A percentile compares a stretch with the other conserved stretches of the same genome.
Evolutionary conservation across 2,888 invertebrate genomes (phyloP).

Genomic region (Folsomia candida): DNA sequence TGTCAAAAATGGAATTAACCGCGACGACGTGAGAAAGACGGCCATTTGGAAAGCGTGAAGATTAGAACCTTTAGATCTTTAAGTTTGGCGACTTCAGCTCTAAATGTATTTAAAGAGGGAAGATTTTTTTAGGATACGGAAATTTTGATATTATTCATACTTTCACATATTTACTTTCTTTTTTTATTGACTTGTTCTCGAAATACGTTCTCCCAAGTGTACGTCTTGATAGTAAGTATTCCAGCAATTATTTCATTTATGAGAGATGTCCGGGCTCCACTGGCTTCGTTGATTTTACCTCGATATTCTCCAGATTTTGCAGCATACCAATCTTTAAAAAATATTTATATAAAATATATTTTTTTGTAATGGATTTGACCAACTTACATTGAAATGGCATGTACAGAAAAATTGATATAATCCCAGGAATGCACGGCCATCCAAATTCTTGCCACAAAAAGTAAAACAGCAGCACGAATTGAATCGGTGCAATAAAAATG

Average conservation of each 20-base stretch:
- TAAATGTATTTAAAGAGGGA: neutral
- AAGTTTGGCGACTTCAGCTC: neutral
- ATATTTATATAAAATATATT: neutral
- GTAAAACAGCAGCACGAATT: slow-evolving; percentile 9
- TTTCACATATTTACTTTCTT: slow-evolving; percentile 24
- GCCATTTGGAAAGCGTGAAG: neutral
- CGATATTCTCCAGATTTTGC: slow-evolving; percentile 28
- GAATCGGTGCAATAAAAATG: slow-evolving; percentile 20
- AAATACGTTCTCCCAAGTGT: slow-evolving; percentile 64
- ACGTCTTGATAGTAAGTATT: slow-evolving; percentile 65
- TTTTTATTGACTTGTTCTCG: slow-evolving; percentile 54
- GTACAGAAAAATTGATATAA: slow-evolving; percentile 20
- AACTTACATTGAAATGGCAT: slow-evolving; percentile 29
- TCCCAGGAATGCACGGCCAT: slow-evolving; percentile 9
- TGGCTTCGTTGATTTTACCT: slow-evolving; percentile 51
- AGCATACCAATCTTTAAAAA: slow-evolving; percentile 13
- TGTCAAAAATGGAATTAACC: neutral
- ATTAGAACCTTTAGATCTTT: neutral
- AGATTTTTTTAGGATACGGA: too few species aligned
- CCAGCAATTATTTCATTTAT: slow-evolving; percentile 62
- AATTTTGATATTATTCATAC: too few species aligned
- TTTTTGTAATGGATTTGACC: too few species aligned
- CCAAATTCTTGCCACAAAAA: slow-evolving; percentile 24
- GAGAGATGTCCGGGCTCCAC: slow-evolving; percentile 56
- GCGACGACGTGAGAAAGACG: neutral